Conservation (phyloP, 2,888 invertebrate species). For the Nephrocerus scutellatus region DNA sequence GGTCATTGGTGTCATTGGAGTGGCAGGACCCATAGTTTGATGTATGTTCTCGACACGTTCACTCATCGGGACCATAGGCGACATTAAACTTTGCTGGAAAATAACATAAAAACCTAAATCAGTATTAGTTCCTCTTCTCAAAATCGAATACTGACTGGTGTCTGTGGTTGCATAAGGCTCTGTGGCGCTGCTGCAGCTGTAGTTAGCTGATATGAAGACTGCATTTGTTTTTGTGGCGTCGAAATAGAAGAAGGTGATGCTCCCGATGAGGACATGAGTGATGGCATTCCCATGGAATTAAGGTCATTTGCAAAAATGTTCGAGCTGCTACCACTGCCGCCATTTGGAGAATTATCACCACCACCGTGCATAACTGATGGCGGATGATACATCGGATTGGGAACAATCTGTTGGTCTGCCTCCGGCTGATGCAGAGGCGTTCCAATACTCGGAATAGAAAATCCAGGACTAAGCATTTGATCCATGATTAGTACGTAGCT, state of each 20-base stretch:
- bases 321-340: slow-evolving; percentile 16
- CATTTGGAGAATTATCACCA: slow-evolving; percentile 23
- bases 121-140: background rate
- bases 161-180: slow-evolving; percentile 83
- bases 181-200: slow-evolving; percentile 77
- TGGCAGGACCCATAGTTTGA: slow-evolving; percentile 61
- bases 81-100: slow-evolving; percentile 75
- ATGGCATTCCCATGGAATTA: slow-evolving; percentile 53
- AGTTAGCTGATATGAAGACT: slow-evolving; percentile 68
- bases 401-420: slow-evolving; percentile 83
- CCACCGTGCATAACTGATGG: slow-evolving; percentile 52
- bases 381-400: slow-evolving; percentile 74
- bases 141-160: slow-evolving; percentile 59
- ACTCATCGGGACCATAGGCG: slow-evolving; percentile 64
- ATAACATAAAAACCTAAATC: slow-evolving; percentile 8
- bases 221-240: slow-evolving; percentile 64
- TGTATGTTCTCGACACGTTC: slow-evolving; percentile 43
- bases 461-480: slow-evolving; percentile 86
- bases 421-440: slow-evolving; percentile 86
- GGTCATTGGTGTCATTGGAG: slow-evolving; percentile 84
- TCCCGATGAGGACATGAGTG: slow-evolving; percentile 50
- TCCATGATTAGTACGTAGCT: no score
- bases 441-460: slow-evolving; percentile 83
- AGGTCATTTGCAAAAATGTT: slow-evolving; percentile 26
- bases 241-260: slow-evolving; percentile 31